phyloP scores from a whole-genome alignment of 2,888 invertebrate species.

The Sphecodes monilicornis region DNA sequence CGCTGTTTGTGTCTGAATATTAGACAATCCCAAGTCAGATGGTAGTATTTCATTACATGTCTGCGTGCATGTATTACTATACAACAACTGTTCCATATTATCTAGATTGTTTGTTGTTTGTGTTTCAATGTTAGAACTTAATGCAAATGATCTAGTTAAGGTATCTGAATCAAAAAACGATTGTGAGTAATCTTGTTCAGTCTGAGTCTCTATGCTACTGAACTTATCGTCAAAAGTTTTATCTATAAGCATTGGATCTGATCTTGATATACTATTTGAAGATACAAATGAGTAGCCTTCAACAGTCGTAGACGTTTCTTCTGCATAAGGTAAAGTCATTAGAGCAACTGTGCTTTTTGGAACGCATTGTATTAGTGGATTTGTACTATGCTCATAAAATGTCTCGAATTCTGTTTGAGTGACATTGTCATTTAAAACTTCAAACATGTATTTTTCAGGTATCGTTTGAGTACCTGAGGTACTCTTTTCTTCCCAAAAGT shows the following conservation, averaged over 20 bases:
- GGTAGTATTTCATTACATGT: constrained; percentile 86
- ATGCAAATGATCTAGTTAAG: constrained; percentile 78
- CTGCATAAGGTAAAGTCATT: constrained; percentile 70
- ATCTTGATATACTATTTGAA: constrained; percentile 69
- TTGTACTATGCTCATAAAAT: constrained; percentile 70
- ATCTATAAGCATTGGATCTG: constrained; percentile 81
- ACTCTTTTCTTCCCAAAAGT: constrained; percentile 82
- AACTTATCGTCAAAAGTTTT: constrained; percentile 77
- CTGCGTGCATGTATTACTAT: constrained; percentile 85
- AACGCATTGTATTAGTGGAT: constrained; percentile 67
- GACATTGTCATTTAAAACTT: constrained; percentile 77
- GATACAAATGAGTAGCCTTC: constrained; percentile 70
- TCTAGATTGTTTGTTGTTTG: constrained; percentile 86
- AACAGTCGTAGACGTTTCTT: constrained; percentile 63
- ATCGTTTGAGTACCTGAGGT: constrained; percentile 83
- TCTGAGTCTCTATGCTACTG: constrained; percentile 83
- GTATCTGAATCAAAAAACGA: constrained; percentile 79
- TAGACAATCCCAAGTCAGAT: constrained; percentile 86
- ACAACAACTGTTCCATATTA: constrained; percentile 83
- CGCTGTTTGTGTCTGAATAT: constrained; percentile 89
- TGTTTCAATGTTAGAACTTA: constrained; percentile 87
- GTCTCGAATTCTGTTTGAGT: constrained; percentile 78
- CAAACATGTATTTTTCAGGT: constrained; percentile 79
- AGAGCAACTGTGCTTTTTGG: constrained; percentile 70
- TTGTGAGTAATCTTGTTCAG: constrained; percentile 78